phyloP scores from a whole-genome alignment of 1,140 invertebrate genomes.

The Orius laevigatus region DNA sequence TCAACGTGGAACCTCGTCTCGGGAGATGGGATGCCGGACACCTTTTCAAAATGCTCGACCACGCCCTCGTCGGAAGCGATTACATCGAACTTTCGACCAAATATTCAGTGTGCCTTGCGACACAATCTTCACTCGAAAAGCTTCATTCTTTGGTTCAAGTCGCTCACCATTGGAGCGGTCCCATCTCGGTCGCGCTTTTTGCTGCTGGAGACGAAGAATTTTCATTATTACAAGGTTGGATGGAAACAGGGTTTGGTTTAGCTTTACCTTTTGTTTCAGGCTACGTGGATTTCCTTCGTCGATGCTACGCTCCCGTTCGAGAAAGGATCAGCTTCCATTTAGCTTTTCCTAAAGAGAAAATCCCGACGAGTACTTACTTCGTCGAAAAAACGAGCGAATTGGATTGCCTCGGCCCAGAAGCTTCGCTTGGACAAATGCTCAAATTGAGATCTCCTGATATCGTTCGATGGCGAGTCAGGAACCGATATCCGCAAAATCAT shows the following conservation, averaged over 20 bases:
- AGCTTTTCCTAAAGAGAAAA: slow-evolving; percentile 37
- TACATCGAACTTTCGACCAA: slow-evolving; percentile 37
- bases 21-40: slow-evolving; percentile 46
- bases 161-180: slow-evolving; percentile 64
- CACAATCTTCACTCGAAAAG: slow-evolving; percentile 67
- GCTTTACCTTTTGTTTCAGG: slow-evolving; percentile 22
- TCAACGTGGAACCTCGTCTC: slow-evolving; percentile 29
- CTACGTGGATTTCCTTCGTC: slow-evolving; percentile 54
- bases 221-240: slow-evolving; percentile 35
- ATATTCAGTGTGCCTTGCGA: slow-evolving; percentile 57
- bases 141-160: slow-evolving; percentile 56
- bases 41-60: slow-evolving; percentile 54
- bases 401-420: slow-evolving; percentile 47
- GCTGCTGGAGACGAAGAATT: slow-evolving; percentile 58
- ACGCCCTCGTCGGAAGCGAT: slow-evolving; percentile 42
- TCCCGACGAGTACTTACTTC: slow-evolving; percentile 27
- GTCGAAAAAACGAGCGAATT: slow-evolving; percentile 28
- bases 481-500: slow-evolving; percentile 74
- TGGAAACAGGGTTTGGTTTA: neutral
- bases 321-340: slow-evolving; percentile 55
- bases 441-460: slow-evolving; percentile 33
- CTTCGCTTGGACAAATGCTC: slow-evolving; percentile 35
- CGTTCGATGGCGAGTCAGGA: slow-evolving; percentile 46
- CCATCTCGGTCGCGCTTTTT: slow-evolving; percentile 72
- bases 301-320: slow-evolving; percentile 53